Percentiles rank a stretch among this genome's conserved stretches.
Evolutionary conservation across 2,888 invertebrate species (phyloP).

Genomic region (Hypselothyrea guttata): DNA sequence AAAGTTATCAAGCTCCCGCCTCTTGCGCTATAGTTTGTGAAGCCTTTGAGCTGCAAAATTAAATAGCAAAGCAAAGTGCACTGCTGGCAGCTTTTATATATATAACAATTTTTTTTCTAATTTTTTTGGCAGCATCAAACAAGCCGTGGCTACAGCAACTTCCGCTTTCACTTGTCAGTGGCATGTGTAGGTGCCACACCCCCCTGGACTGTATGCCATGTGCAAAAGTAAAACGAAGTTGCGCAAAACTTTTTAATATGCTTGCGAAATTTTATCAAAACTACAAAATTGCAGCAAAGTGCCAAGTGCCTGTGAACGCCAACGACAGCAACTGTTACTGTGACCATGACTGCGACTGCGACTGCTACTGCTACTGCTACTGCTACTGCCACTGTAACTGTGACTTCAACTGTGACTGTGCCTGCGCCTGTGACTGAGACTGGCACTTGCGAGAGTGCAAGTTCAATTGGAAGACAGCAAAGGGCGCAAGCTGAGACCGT

Average conservation of each 20-base stretch:
- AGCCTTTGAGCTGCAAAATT: constrained; percentile 75
- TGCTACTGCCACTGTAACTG: constrained; percentile 9
- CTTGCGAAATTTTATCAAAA: constrained; percentile 79
- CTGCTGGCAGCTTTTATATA: constrained; percentile 45
- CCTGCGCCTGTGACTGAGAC: constrained; percentile 23
- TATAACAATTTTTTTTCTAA: constrained; percentile 14
- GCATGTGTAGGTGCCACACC: constrained; percentile 55
- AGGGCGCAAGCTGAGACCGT: constrained; percentile 54
- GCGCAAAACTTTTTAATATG: constrained; percentile 78
- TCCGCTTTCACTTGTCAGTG: constrained; percentile 64
- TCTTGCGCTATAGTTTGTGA: constrained; percentile 53
- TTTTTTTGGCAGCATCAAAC: constrained; percentile 68
- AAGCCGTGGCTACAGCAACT: constrained; percentile 67
- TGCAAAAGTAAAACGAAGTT: constrained; percentile 65
- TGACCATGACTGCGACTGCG: constrained; percentile 6
- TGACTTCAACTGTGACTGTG: constrained; percentile 13
- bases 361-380: constrained; percentile 17
- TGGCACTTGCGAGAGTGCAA: no score
- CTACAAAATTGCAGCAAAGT: constrained; percentile 79
- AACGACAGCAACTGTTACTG: constrained; percentile 24
- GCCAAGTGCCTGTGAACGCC: constrained; percentile 67
- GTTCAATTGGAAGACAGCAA: constrained; percentile 43
- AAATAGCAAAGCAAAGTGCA: constrained; percentile 75
- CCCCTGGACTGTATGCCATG: constrained; percentile 43
- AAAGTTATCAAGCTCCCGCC: constrained; percentile 8